These are phyloP conservation scores for Drosophila gaucha DNA, from an alignment of 2,888 invertebrate genomes.

Conservation along the genomic window DNA sequence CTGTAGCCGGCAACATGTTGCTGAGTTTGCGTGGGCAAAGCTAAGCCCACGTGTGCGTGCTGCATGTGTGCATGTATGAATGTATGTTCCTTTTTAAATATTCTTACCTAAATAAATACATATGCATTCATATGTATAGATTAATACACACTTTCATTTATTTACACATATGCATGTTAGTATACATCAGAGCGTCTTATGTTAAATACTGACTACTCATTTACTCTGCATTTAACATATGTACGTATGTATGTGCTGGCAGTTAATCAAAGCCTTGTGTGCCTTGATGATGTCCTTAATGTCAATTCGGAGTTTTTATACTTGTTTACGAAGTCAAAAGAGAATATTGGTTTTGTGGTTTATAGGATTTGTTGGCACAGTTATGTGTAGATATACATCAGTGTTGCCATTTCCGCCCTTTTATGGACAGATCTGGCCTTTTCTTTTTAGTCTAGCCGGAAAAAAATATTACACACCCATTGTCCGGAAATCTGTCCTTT, in stretches of 20 bases:
- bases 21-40: conserved; percentile 61
- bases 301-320: neutral
- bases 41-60: conserved; percentile 42
- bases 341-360: neutral
- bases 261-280: neutral
- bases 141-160: conserved; percentile 3
- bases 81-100: conserved; percentile 34
- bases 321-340: neutral
- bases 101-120: conserved; percentile 6
- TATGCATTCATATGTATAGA: conserved; percentile 1
- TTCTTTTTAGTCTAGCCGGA: too few relatives aligned
- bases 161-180: too few relatives aligned
- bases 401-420: too few relatives aligned
- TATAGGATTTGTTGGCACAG: too few relatives aligned
- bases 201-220: too few relatives aligned
- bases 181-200: too few relatives aligned
- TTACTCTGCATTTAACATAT: conserved; percentile 2
- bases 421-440: too few relatives aligned
- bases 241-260: neutral
- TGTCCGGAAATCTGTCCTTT: too few relatives aligned
- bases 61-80: conserved; percentile 10
- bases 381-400: too few relatives aligned
- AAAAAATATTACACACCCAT: too few relatives aligned
- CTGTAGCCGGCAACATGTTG: conserved; percentile 61
- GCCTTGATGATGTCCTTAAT: conserved; percentile 10